Percentiles rank a stretch among this genome's conserved stretches.
Evolutionary conservation across 2,888 invertebrate species (phyloP).

Genomic region (Bruchidius siliquastri): DNA sequence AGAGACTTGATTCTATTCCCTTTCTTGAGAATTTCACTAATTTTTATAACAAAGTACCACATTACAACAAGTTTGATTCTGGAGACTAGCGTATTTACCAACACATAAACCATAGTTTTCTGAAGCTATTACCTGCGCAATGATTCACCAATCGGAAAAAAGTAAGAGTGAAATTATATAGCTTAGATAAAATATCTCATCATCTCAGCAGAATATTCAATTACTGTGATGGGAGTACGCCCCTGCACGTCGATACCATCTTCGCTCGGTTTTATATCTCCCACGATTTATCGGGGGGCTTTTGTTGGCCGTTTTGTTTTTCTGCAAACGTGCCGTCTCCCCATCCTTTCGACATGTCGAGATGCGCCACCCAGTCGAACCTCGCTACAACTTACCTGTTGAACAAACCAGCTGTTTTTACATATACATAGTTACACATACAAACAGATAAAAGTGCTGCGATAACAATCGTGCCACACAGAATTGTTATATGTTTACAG

Average conservation of each 20-base stretch:
- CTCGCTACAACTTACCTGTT: neutral
- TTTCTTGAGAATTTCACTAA: too few relatives aligned
- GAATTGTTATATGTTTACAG: neutral
- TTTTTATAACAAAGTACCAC: too few relatives aligned
- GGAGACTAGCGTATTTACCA: neutral
- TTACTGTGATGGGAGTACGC: neutral
- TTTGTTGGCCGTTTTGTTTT: neutral
- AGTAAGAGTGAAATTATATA: neutral
- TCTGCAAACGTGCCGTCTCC: neutral
- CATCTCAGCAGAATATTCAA: neutral
- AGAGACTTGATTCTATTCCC: too few relatives aligned
- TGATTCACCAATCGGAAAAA: neutral
- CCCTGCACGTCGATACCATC: conserved; percentile 6
- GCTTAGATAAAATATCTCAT: neutral
- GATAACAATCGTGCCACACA: neutral
- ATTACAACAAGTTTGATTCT: too few relatives aligned
- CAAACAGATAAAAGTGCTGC: neutral
- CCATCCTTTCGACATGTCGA: neutral
- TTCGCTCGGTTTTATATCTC: conserved; percentile 9
- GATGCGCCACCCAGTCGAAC: neutral
- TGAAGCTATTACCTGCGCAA: neutral
- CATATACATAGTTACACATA: neutral
- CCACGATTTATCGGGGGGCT: conserved; percentile 6
- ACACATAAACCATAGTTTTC: neutral
- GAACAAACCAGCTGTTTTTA: neutral